These are phyloP conservation scores for Auanema sp. DNA, from an alignment of 2,888 invertebrate species.

Conservation along the genomic window DNA sequence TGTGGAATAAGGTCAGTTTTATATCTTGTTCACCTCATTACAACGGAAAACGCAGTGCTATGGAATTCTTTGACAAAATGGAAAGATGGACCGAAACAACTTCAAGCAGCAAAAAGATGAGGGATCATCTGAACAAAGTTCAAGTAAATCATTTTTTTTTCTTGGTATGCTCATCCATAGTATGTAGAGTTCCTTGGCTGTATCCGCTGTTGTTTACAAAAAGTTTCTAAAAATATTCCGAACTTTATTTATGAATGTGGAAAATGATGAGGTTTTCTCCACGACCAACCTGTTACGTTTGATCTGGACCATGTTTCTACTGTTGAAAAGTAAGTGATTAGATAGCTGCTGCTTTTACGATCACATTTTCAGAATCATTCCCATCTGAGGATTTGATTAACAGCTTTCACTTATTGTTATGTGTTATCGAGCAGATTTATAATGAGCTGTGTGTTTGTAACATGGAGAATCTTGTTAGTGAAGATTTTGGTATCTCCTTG, in stretches of 20 bases:
- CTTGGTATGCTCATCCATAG: background rate
- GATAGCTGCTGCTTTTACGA: background rate
- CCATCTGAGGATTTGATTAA: constrained; percentile 82
- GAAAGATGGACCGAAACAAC: constrained; percentile 95
- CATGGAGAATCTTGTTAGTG: constrained; percentile 36
- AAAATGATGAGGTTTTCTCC: background rate
- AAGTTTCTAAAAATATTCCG: constrained; percentile 86
- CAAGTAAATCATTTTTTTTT: constrained; percentile 5
- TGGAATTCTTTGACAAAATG: constrained; percentile 90
- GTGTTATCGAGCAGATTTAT: constrained; percentile 87
- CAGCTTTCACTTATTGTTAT: constrained; percentile 86
- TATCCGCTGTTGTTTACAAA: constrained; percentile 88
- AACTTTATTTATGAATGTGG: constrained; percentile 75
- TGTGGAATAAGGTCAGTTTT: background rate
- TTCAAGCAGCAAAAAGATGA: constrained; percentile 80
- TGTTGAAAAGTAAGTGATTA: background rate
- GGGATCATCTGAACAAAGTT: constrained; percentile 77
- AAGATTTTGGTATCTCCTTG: constrained; percentile 33
- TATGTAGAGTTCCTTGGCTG: constrained; percentile 82
- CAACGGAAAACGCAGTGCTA: constrained; percentile 72
- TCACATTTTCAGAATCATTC: constrained; percentile 19
- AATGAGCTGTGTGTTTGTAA: constrained; percentile 77
- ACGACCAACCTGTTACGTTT: background rate
- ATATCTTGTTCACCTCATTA: no score
- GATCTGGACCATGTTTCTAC: background rate